These are phyloP conservation scores for Rhagium mordax DNA, from an alignment of 2,888 invertebrate species.

Conservation along the genomic window DNA sequence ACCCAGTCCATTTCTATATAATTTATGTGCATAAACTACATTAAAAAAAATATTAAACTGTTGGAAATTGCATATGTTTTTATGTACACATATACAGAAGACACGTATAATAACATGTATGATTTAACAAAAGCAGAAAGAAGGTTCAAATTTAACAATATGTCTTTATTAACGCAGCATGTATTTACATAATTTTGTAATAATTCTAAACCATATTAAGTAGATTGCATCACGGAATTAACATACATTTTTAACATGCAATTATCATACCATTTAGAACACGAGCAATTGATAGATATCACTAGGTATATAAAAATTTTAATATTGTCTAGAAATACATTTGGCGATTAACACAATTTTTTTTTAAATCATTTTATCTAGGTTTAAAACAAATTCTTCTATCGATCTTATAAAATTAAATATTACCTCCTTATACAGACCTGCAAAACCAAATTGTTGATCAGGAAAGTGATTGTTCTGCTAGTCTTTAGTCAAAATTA, in stretches of 20 bases:
- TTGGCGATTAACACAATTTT: no score
- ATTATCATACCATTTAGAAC: background rate
- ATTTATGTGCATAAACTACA: background rate
- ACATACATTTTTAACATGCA: background rate
- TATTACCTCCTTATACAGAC: no score
- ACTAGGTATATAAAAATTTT: no score
- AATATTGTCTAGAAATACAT: no score
- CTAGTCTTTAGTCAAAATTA: no score
- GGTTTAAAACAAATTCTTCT: no score
- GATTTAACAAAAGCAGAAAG: background rate
- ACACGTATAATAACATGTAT: background rate
- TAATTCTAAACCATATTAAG: background rate
- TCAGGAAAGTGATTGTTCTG: no score
- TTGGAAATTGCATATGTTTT: background rate
- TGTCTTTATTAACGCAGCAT: background rate
- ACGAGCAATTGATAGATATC: no score
- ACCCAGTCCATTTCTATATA: background rate
- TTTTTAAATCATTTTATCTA: no score
- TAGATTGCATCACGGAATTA: background rate
- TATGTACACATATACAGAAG: background rate
- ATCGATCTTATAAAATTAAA: no score
- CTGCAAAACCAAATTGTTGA: no score
- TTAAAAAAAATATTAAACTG: background rate
- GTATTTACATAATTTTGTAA: background rate
- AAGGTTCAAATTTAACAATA: background rate